Base-by-base conservation (phyloP, 53 echinoderm and acorn worm species). In the Mesocentrotus franciscanus region DNA sequence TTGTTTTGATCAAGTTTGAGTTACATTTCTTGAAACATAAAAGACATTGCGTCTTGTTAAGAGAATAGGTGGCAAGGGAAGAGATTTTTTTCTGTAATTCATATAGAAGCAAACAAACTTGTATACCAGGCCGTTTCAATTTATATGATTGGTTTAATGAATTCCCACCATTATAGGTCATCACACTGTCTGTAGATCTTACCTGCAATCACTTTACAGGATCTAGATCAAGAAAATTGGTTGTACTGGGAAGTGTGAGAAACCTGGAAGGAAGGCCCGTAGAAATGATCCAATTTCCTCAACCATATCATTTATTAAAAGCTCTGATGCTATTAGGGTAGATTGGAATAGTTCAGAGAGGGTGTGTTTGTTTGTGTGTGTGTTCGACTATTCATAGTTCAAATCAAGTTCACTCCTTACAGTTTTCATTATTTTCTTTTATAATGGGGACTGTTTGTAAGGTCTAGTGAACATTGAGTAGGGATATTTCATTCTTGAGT, bases 171-270 rank as follows among this genome's bases (percentile, higher is more conserved):
- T 91, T 33, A 12, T 26, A 64, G 64, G 91, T 91, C 66, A 66
- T 64, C 36, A 66, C 62, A 64, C 64, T 27, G n/a, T 58, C 64
- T 57, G n/a, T 27, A 85, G 8, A 57, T 10, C 58, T 87, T 81
- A 81, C 42, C 36, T 8, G 81, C 42, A 81, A 81, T 81, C 81
- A 81, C 29, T 56, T 18, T 27, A 27, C 12, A 20, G 33, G n/a
- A 91, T 91, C 66, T 61, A 64, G 91, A 91, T 91, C 91, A 66
- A 66, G 91, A 64, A 35, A 66, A 64, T 91, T 91, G 64, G 61
- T 36, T 91, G 10, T 64, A 57, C 59, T 66, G 8, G 22, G 66
- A 91, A 36, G 91, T 91, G 91, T 91, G 32, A 91, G 66, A 91
- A 91, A 36, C 32, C 91, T 35, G 66, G 34, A 26, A 64, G 91